phyloP scores from a whole-genome alignment of 1,140 invertebrate genomes.

The Papilio aristodemus region DNA sequence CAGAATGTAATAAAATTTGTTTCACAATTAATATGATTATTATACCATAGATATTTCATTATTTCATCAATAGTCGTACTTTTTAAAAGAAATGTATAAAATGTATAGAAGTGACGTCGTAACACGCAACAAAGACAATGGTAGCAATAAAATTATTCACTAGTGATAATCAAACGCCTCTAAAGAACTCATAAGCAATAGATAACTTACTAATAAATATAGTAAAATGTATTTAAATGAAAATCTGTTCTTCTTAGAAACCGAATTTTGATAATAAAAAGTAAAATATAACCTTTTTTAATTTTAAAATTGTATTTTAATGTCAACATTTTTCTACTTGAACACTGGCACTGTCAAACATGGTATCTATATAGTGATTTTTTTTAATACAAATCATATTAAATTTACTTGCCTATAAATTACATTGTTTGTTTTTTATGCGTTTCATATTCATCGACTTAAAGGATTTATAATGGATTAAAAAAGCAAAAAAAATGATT shows the following conservation, averaged over 20 bases:
- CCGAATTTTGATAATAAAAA: constrained; percentile 25
- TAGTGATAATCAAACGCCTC: constrained; percentile 41
- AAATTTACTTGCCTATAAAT: too few species aligned
- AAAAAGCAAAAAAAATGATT: constrained; percentile 14
- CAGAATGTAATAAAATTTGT: neutral
- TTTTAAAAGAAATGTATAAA: constrained; percentile 26
- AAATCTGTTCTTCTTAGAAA: constrained; percentile 6
- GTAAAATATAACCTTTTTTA: neutral
- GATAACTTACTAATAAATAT: constrained; percentile 42
- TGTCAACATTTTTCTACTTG: constrained; percentile 13
- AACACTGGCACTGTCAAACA: neutral
- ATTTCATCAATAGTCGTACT: neutral
- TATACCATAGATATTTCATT: neutral
- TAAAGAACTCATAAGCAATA: constrained; percentile 59
- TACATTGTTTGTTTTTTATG: neutral
- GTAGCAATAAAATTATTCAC: constrained; percentile 28
- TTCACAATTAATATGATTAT: neutral
- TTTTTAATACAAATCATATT: neutral
- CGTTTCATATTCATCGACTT: neutral
- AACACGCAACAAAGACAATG: constrained; percentile 30
- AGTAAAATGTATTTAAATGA: constrained; percentile 21
- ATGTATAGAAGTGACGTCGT: neutral
- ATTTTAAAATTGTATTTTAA: constrained; percentile 3
- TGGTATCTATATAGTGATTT: neutral
- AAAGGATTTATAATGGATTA: neutral